Base-by-base conservation (phyloP, 2,888 invertebrate species). In the Apodemia mormo region DNA sequence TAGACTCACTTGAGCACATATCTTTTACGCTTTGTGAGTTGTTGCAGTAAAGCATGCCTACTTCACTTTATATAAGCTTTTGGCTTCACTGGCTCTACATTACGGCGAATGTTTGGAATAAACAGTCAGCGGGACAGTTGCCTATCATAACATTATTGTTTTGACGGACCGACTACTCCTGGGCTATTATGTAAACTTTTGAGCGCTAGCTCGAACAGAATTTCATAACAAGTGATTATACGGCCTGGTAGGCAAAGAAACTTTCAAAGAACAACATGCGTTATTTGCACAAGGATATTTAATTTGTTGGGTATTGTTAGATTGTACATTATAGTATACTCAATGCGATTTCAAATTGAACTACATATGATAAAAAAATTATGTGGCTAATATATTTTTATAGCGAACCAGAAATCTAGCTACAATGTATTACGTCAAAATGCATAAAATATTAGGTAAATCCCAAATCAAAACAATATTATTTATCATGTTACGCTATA, bases 141-240 rank as follows among this genome's bases (percentile, higher is more conserved):
- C 86, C 91, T 91, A 90, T 88, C 90, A 92, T 82, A 92, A 92
- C 88, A 90, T 82, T 80, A 85, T 87, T 92, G 90, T 91, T 91
- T 86, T 90, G 84, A 85, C 87, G 87, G 82, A 81, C 81, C 80
- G 79, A 78, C 81, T 78, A 76, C 74, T 76, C 78, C 76, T 79
- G 77, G 81, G 72, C 71, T 75, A 72, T 75, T 75, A 73, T 75
- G 75, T 75, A 75, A 75, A 75, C 75, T 73, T 72, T 74, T 71
- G 67, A 72, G 67, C 71, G 70, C 71, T 67, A 67, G 71, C 73
- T 65, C 68, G 69, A 73, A 72, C 73, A 72, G 74, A 73, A 72
- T 76, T 76, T 73, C 71, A 76, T 72, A 74, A 72, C 73, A 71
- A 49, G 30, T 66, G 12, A 49, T 45, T 58, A 58, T 29, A 58